Conservation (phyloP, 2,888 invertebrate species). For the Cremastinae sp. region DNA sequence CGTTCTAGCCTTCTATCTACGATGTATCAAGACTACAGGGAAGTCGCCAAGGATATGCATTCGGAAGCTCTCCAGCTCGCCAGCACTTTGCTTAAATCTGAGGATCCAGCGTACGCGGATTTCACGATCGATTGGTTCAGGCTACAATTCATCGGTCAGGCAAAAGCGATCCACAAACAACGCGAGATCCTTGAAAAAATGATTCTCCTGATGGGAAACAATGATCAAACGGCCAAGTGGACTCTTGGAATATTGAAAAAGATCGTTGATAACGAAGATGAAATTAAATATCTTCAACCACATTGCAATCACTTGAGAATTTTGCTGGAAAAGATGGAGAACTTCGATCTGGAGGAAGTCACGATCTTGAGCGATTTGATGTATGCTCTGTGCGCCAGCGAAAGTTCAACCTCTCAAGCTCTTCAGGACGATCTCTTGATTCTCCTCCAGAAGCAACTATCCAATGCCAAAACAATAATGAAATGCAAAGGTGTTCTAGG, state of each 20-base stretch:
- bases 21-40: slow-evolving; percentile 73
- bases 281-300: slow-evolving; percentile 80
- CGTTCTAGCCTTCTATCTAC: slow-evolving; percentile 83
- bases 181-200: slow-evolving; percentile 74
- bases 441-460: slow-evolving; percentile 91
- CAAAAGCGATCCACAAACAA: slow-evolving; percentile 71
- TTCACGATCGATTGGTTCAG: slow-evolving; percentile 76
- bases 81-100: slow-evolving; percentile 72
- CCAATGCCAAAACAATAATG: slow-evolving; percentile 83
- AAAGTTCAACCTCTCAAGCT: slow-evolving; percentile 79
- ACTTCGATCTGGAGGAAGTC: slow-evolving; percentile 87
- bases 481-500: slow-evolving; percentile 90
- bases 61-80: slow-evolving; percentile 70
- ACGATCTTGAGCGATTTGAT: slow-evolving; percentile 89
- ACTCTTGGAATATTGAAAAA: slow-evolving; percentile 71
- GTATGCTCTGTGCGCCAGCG: slow-evolving; percentile 83
- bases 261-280: slow-evolving; percentile 70
- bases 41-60: slow-evolving; percentile 73
- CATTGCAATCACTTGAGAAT: slow-evolving; percentile 84
- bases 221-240: slow-evolving; percentile 74
- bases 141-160: slow-evolving; percentile 72
- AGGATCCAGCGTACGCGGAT: slow-evolving; percentile 70
- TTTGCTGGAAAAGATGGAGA: slow-evolving; percentile 88
- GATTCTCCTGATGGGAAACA: slow-evolving; percentile 73
- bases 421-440: slow-evolving; percentile 92